Evolutionary conservation across 1,140 invertebrate genomes (phyloP).

Genomic region (Eupristina koningsbergeri): DNA sequence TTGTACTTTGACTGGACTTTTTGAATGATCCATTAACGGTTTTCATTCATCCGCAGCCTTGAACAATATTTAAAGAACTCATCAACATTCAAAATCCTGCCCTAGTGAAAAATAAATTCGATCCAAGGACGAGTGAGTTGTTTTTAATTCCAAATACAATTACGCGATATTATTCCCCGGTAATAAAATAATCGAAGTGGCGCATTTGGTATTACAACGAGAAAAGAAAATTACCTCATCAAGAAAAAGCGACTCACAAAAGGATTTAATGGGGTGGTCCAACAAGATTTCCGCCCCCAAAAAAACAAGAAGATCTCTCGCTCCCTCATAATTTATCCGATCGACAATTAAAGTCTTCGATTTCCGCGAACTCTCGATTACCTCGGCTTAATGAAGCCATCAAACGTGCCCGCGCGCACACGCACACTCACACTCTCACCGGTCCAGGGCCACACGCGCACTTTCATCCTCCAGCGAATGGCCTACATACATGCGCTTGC

Average conservation of each 20-base stretch:
- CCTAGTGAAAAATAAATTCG: no score
- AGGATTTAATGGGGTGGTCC: neutral
- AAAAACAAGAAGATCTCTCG: neutral
- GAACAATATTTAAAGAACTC: no score
- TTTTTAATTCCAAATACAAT: neutral
- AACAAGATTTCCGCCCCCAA: neutral
- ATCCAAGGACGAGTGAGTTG: no score
- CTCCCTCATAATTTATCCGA: constrained; percentile 17
- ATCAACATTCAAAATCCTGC: no score
- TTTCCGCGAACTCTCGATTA: neutral
- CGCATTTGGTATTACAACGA: neutral
- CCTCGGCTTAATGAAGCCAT: constrained; percentile 32
- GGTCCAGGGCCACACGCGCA: no score
- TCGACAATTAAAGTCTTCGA: constrained; percentile 20
- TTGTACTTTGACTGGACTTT: neutral
- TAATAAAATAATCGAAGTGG: neutral
- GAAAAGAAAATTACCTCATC: neutral
- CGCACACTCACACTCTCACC: neutral
- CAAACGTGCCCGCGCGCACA: neutral
- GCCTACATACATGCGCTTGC: constrained; percentile 26
- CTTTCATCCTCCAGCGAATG: neutral
- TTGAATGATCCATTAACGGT: no score
- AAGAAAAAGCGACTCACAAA: neutral
- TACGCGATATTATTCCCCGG: neutral
- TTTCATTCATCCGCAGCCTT: no score